Percentiles rank a stretch among this genome's conserved stretches.
phyloP scores from a whole-genome alignment of 2,113 vertebrate species.

The Syrmaticus mikado region DNA sequence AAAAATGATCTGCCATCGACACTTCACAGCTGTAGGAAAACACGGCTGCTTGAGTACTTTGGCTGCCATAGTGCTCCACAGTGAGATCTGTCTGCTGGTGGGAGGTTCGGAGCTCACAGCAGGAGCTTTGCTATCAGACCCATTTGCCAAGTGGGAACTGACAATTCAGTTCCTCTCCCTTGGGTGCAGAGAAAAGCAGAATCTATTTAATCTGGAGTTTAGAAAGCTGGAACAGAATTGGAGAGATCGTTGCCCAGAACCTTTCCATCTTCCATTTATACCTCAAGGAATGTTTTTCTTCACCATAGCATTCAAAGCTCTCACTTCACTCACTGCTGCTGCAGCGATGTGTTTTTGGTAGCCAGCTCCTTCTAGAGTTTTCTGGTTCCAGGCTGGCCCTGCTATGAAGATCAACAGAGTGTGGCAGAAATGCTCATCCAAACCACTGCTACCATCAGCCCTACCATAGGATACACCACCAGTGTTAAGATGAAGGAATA shows the following conservation, averaged over 20 bases:
- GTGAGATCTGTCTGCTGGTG: neutral
- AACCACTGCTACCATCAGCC: rapidly evolving
- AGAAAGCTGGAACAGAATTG: neutral
- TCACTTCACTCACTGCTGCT: rapidly evolving
- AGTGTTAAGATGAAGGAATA: neutral
- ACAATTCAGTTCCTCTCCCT: neutral
- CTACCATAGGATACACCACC: neutral
- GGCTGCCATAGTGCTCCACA: neutral
- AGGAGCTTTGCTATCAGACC: neutral
- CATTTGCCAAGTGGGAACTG: neutral
- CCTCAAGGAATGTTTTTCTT: neutral
- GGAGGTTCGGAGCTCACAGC: neutral
- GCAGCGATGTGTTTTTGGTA: neutral
- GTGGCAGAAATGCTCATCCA: neutral
- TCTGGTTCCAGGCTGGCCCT: neutral
- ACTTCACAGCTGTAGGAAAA: neutral
- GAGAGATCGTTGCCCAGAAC: rapidly evolving
- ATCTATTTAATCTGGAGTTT: neutral
- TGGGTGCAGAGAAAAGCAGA: neutral
- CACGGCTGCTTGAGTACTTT: neutral
- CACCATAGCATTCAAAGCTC: neutral
- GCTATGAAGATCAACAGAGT: neutral
- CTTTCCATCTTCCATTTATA: neutral
- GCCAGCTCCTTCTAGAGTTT: neutral
- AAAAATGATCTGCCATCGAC: neutral